These are phyloP conservation scores for human DNA, from an alignment of 2,113 vertebrate species.

Conservation along the genomic window DNA sequence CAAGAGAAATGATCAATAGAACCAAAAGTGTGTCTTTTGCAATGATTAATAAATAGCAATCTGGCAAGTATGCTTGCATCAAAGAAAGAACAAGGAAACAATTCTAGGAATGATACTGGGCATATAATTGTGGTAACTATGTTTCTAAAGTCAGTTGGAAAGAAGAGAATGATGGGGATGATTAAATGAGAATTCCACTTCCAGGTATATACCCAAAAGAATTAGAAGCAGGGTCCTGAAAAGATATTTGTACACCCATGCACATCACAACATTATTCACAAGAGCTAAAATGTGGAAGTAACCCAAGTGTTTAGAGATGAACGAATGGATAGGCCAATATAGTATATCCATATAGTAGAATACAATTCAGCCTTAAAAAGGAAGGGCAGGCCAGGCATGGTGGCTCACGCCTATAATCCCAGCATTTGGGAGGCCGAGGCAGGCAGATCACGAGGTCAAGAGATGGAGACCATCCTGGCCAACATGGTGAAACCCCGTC, in stretches of 20 bases:
- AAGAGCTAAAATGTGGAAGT: background rate
- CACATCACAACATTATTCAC: background rate
- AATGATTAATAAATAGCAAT: background rate
- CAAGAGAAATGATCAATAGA: background rate
- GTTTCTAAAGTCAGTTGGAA: background rate
- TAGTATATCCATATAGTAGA: background rate
- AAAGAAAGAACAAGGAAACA: background rate
- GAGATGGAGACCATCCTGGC: too few relatives aligned
- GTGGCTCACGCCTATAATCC: too few relatives aligned
- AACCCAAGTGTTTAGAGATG: background rate
- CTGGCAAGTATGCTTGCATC: fast-evolving
- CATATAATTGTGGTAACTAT: background rate
- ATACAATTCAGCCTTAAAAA: background rate
- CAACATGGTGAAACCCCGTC: too few relatives aligned
- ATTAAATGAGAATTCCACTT: background rate
- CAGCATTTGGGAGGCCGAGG: too few relatives aligned
- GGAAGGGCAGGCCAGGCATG: background rate
- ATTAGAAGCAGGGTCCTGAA: background rate
- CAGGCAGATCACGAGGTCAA: too few relatives aligned
- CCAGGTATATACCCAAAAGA: background rate
- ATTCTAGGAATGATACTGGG: background rate
- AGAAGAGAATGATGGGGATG: background rate
- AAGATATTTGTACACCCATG: background rate
- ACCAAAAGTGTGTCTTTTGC: background rate
- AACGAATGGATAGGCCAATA: background rate